phyloP scores from a whole-genome alignment of 2,797 vertebrate species.

The Cyclura pinguis region DNA sequence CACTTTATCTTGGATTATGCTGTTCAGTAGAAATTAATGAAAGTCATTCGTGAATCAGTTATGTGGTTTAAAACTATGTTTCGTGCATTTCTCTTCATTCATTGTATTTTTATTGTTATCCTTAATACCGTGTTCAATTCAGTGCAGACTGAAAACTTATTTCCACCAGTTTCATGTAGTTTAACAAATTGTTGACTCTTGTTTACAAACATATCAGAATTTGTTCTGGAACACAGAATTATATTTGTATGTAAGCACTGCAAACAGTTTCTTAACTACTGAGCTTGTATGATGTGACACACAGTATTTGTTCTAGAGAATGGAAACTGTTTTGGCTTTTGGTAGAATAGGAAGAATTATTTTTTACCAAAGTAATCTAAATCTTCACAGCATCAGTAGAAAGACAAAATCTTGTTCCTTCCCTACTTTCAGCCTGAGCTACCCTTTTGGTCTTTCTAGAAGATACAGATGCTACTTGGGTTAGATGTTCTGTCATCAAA shows the following conservation, averaged over 20 bases:
- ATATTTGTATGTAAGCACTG: background rate
- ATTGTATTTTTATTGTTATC: background rate
- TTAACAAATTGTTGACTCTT: slow-evolving; percentile 32
- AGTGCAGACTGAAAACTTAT: background rate
- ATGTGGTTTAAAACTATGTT: background rate
- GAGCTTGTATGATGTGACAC: background rate
- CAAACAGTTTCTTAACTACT: background rate
- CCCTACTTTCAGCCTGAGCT: slow-evolving; percentile 35
- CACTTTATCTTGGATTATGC: slow-evolving; percentile 15
- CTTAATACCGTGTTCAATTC: background rate
- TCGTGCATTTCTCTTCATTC: background rate
- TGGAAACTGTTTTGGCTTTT: background rate
- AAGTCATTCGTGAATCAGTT: background rate
- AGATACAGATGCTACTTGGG: slow-evolving; percentile 5
- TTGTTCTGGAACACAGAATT: slow-evolving; percentile 4
- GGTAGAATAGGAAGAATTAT: background rate
- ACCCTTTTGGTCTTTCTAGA: slow-evolving; percentile 23
- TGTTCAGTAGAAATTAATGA: slow-evolving; percentile 11
- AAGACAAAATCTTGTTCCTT: slow-evolving; percentile 20
- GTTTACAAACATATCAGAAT: slow-evolving; percentile 22
- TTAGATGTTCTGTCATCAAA: background rate
- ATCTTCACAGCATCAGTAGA: slow-evolving; percentile 28
- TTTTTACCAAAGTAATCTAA: slow-evolving; percentile 36
- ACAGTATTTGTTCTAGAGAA: background rate
- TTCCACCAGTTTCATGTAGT: background rate